These are phyloP conservation scores for Acipenser oxyrinchus DNA, from an alignment of 2,797 vertebrate genomes.

Conservation along the genomic window DNA sequence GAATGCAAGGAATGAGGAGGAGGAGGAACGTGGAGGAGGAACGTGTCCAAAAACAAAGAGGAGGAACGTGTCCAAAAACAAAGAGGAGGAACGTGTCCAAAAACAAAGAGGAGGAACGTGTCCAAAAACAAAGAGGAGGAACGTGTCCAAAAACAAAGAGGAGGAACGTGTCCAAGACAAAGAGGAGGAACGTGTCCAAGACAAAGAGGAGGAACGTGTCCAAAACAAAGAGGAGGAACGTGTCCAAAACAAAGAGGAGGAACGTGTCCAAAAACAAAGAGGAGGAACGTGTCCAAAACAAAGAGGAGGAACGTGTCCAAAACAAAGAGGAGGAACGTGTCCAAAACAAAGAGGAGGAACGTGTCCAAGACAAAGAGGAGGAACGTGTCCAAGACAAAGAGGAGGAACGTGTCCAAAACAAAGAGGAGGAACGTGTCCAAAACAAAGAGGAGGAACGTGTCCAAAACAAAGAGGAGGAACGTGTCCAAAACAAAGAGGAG, in stretches of 20 bases:
- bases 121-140: slow-evolving; percentile 28
- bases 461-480: slow-evolving; percentile 27
- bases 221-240: slow-evolving; percentile 26
- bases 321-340: slow-evolving; percentile 34
- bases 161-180: slow-evolving; percentile 30
- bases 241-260: slow-evolving; percentile 29
- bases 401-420: slow-evolving; percentile 30
- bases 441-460: slow-evolving; percentile 34
- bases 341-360: slow-evolving; percentile 27
- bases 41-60: slow-evolving; percentile 29
- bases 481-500: slow-evolving; percentile 29
- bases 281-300: slow-evolving; percentile 30
- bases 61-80: slow-evolving; percentile 31
- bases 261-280: slow-evolving; percentile 31
- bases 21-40: too few species aligned
- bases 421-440: slow-evolving; percentile 30
- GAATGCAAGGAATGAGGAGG: slow-evolving; percentile 29
- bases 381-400: slow-evolving; percentile 30
- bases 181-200: slow-evolving; percentile 29
- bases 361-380: slow-evolving; percentile 28
- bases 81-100: slow-evolving; percentile 30
- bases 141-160: slow-evolving; percentile 29
- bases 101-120: slow-evolving; percentile 32
- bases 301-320: slow-evolving; percentile 30
- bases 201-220: slow-evolving; percentile 33